Conservation (phyloP, 2,113 vertebrate species). For the Hassar affinis region DNA sequence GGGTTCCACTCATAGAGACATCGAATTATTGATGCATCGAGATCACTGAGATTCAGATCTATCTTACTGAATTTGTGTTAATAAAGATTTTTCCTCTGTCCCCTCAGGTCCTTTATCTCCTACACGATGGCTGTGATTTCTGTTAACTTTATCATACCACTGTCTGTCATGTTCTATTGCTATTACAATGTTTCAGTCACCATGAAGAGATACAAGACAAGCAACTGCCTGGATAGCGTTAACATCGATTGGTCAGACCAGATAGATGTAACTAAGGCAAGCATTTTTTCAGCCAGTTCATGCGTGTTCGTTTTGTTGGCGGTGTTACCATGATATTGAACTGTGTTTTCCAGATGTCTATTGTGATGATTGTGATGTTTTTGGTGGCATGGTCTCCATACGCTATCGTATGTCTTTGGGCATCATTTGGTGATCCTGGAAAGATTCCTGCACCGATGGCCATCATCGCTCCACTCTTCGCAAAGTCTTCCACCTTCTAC, state of each 20-base stretch:
- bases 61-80: neutral
- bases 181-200: slow-evolving; percentile 88
- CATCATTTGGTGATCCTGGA: slow-evolving; percentile 88
- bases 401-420: slow-evolving; percentile 93
- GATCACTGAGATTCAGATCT: neutral
- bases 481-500: slow-evolving; percentile 97
- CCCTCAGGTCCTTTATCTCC: slow-evolving; percentile 88
- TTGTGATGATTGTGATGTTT: slow-evolving; percentile 96
- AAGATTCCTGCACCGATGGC: slow-evolving; percentile 89
- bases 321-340: slow-evolving; percentile 8
- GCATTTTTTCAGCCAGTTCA: slow-evolving; percentile 3
- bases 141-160: slow-evolving; percentile 89
- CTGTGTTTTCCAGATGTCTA: slow-evolving; percentile 83
- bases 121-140: slow-evolving; percentile 92
- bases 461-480: slow-evolving; percentile 94
- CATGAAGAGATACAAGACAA: slow-evolving; percentile 73
- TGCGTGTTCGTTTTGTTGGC: slow-evolving; percentile 2
- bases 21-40: too few relatives aligned
- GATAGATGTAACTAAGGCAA: slow-evolving; percentile 92
- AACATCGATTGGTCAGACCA: slow-evolving; percentile 91
- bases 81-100: slow-evolving; percentile 24
- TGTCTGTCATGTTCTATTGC: slow-evolving; percentile 92
- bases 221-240: slow-evolving; percentile 73
- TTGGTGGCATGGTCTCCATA: slow-evolving; percentile 96
- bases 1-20: slow-evolving; percentile 59